Conservation (phyloP, 1,140 invertebrate genomes). For the Meloidogyne floridensis region DNA sequence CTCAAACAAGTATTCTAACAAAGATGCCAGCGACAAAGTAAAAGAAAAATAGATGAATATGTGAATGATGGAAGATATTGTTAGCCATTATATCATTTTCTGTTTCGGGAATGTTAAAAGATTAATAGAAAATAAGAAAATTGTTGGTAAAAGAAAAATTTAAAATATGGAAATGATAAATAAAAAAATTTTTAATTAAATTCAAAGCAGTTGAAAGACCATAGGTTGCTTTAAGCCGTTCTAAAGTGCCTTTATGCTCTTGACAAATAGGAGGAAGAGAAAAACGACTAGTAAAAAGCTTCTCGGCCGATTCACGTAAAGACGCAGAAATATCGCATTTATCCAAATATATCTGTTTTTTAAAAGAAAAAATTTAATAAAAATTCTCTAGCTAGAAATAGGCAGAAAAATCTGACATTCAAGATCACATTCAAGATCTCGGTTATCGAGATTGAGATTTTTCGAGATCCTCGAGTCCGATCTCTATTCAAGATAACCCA, state of each 20-base stretch:
- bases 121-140: no score
- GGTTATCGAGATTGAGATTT: no score
- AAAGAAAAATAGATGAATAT: neutral
- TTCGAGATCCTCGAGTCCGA: no score
- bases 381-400: no score
- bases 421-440: no score
- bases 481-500: no score
- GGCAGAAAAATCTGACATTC: no score
- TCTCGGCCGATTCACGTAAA: slow-evolving; percentile 36
- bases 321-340: slow-evolving; percentile 38
- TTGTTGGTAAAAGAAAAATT: no score
- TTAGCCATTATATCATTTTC: neutral
- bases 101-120: slow-evolving; percentile 1
- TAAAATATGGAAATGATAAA: no score
- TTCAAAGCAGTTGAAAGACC: neutral
- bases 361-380: neutral
- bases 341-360: slow-evolving; percentile 41
- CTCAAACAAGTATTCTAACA: neutral
- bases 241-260: slow-evolving; percentile 19
- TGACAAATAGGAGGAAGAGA: neutral
- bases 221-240: slow-evolving; percentile 29
- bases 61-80: neutral
- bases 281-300: slow-evolving; percentile 43
- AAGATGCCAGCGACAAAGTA: neutral
- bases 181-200: neutral